Evolutionary conservation across 2,888 invertebrate genomes (phyloP), one percentile per base, ranked within the genome.

Genomic region (Laothoe populi): DNA sequence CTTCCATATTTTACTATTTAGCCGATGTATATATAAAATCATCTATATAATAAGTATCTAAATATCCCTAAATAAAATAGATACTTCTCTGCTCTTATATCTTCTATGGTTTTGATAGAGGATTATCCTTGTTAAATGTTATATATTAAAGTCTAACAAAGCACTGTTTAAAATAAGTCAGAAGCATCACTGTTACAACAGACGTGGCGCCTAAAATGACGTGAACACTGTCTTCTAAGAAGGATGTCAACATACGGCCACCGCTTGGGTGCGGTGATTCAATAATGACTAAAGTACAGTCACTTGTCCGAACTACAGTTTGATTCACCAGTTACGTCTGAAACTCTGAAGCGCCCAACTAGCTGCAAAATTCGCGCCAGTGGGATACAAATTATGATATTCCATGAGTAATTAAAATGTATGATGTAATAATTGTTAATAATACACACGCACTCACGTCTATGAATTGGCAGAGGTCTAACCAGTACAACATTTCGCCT

Each of bases 261-360:
- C 19, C 53, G 35, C 53, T 53, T 53, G 35, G 19, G 35, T 35
- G 53, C 35, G 10, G 53, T 53, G 53, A 53, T 53, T 53, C 53
- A 53, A 31, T 53, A 19, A n/a, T 53, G 53, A 53, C 31, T 53
- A 53, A 19, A 53, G 10, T 53, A 53, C 35, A 19, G 53, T 53
- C 53, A 53, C 35, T 53, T 53, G 53, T 53, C 31, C 35, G 53
- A 53, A 53, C 53, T 35, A 53, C 16, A 53, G 11, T 53, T 53
- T 53, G 53, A 53, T 53, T 53, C 53, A 53, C 53, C 53, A 4
- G 31, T 19, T 8, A 26, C 49, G 49, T 35, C 53, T 53, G 53
- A 10, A 38, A 35, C 10, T 16, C 48, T 16, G 19, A 8, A 35
- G 53, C n/a, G n/a, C n/a, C 35, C 53, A 19, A 19, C 53, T 11